Base-by-base conservation (phyloP, 2,113 vertebrate genomes). In the Myrmecophaga tridactyla region DNA sequence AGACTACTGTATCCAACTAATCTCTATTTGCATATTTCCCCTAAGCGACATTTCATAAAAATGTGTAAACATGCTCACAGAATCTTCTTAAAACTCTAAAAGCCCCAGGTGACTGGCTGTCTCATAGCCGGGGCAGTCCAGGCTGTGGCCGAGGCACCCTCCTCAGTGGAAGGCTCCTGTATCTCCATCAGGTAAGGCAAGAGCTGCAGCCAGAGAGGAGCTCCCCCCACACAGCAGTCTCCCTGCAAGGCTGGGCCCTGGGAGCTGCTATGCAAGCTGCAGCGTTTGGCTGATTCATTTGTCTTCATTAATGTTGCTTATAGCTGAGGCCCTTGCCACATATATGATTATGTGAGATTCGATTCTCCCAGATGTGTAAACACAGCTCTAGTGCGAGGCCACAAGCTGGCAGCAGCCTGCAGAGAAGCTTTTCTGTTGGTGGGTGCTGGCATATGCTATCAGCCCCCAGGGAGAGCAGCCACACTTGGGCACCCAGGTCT, bases 291-390 rank as follows among this genome's bases (percentile, higher is more conserved):
- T 89, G 92, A 62, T 84, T 96, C 95, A 69, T 94, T 98, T 97
- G 67, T 98, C 92, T 97, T 98, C 69, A 92, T 95, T 97, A 81
- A 83, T 36, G 11, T 94, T 94, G 94, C 95, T 97, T 88, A 70
- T 92, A 94, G 94, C 88, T 51, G 90, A 92, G 95, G 60, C 94
- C 96, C 96, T 90, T 97, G 92, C 90, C 97, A 94, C 36, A 27
- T 76, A 87, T 60, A 8, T 86, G 63, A 90, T 90, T 92, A 93
- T 94, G 82, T 86, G 92, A 97, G 94, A 92, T 85, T 90, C 92
- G 4, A 4, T 67, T 92, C 96, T 96, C 92, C 31, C 46, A 36
- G 86, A 73, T 80, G 95, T 92, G 84, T 94, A 94, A 97, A 96
- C 93, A 96, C 86, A 94, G 62, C 90, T 92, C 90, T 51, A 8